These are phyloP conservation scores for Rhagonycha lutea DNA, from an alignment of 2,888 invertebrate species.

Conservation along the genomic window DNA sequence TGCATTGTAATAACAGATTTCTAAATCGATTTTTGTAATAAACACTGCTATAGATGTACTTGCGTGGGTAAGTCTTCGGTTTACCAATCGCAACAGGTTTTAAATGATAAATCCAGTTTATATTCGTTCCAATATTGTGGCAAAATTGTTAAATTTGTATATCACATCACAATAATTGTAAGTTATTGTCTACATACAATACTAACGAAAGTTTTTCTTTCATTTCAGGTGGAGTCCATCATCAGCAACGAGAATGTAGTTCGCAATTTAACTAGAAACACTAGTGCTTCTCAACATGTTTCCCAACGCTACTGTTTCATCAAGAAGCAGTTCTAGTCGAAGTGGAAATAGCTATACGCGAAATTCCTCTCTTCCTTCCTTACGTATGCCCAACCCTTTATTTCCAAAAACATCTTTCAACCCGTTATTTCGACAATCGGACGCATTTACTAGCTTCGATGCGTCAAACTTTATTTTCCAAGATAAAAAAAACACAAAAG, in stretches of 20 bases:
- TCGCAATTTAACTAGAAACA: conserved; percentile 2
- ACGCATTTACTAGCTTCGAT: conserved; percentile 49
- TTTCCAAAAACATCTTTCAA: conserved; percentile 47
- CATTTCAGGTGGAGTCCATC: not conserved
- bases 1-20: not conserved
- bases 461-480: conserved; percentile 50
- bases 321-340: conserved; percentile 48
- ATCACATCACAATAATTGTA: not conserved
- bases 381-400: conserved; percentile 46
- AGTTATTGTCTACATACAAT: not conserved
- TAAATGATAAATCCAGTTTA: not conserved
- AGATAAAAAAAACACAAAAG: conserved; percentile 41
- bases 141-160: not conserved
- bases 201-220: not conserved
- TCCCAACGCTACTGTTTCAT: conserved; percentile 50
- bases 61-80: not conserved
- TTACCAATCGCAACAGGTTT: not conserved
- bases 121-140: not conserved
- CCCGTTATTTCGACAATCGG: conserved; percentile 46
- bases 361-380: conserved; percentile 52
- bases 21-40: not conserved
- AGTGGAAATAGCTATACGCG: conserved; percentile 48
- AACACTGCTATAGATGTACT: not conserved
- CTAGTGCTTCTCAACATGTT: conserved; percentile 40
- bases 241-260: conserved; percentile 20